phyloP scores from a whole-genome alignment of 2,888 invertebrate genomes.

The Tachina lurida region DNA sequence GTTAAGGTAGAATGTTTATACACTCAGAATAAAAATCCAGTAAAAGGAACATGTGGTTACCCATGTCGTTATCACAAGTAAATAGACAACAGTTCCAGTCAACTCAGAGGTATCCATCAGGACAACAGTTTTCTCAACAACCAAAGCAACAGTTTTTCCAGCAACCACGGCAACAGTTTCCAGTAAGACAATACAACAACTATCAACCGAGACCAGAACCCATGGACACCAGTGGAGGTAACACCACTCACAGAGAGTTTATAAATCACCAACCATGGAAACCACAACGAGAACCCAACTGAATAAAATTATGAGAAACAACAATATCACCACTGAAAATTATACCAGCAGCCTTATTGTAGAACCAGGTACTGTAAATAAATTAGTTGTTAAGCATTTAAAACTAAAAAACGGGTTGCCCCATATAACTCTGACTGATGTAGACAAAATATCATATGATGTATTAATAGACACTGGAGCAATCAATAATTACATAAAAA shows the following conservation, averaged over 20 bases:
- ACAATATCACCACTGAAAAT: slow-evolving; percentile 20
- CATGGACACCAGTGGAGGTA: slow-evolving; percentile 6
- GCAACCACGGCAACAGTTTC: not conserved
- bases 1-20: too few relatives aligned
- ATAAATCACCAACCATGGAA: slow-evolving; percentile 12
- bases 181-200: not conserved
- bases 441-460: slow-evolving; percentile 29
- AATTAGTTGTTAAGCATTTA: slow-evolving; percentile 43
- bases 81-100: too few relatives aligned
- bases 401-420: too few relatives aligned
- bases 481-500: slow-evolving; percentile 21
- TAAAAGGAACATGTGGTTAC: too few relatives aligned
- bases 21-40: too few relatives aligned
- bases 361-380: slow-evolving; percentile 34
- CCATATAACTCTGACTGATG: slow-evolving; percentile 19
- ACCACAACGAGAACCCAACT: slow-evolving; percentile 1
- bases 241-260: not conserved
- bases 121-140: too few relatives aligned
- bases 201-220: not conserved
- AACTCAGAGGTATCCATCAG: too few relatives aligned
- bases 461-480: slow-evolving; percentile 47
- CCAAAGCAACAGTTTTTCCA: not conserved
- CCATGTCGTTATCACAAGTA: too few relatives aligned
- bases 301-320: slow-evolving; percentile 5
- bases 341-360: not conserved